Base-by-base conservation (phyloP, 53 echinoderm and acorn worm species). In the Crossaster papposus region DNA sequence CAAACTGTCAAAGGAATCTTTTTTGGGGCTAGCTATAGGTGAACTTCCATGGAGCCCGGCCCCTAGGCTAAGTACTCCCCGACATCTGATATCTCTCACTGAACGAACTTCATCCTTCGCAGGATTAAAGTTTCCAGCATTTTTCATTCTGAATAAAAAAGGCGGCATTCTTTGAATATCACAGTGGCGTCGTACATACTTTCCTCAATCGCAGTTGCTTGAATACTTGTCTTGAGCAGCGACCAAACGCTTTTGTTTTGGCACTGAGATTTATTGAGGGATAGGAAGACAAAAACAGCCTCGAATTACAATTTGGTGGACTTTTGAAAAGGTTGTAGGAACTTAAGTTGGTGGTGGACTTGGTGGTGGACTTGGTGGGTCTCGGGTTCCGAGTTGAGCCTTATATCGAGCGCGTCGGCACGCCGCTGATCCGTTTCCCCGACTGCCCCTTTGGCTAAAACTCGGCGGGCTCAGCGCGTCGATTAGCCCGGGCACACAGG, bases 341-440 rank as follows among this genome's bases (percentile, higher is more conserved):
- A 2, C 1, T 10, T 1, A 73, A 32, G 35, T 18, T 35, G 31
- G 74, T 33, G n/a, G n/a, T n/a, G n/a, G n/a, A n/a, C n/a, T n/a
- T 35, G 18, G 58, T 58, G 33, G 35, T 33, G 10, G 36, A 73
- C 33, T 28, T 14, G 74, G 14, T 14, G 74, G 35, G 36, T n/a
- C 17, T 73, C 36, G 35, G 30, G 36, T 73, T 73, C 74, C 10
- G 74, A 17, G 37, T 68, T 82, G 65, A 82, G 82, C 55, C 82
- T 63, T 37, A 4, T 3, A 82, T 64, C 82, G 82, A 82, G 82
- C 68, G 82, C 82, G 82, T 35, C 82, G 82, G 82, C 82, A 82
- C 82, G 82, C 68, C 36, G 82, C 36, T 44, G n/a, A 28, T 73
- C 15, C 9, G 37, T 4, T 81, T 64, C 64, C 81, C 81, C 32